A percentile compares a stretch with the other conserved stretches of the same genome.
These are phyloP conservation scores for Eptatretus atami DNA, from an alignment of 2,797 vertebrate genomes.

Conservation along the genomic window DNA sequence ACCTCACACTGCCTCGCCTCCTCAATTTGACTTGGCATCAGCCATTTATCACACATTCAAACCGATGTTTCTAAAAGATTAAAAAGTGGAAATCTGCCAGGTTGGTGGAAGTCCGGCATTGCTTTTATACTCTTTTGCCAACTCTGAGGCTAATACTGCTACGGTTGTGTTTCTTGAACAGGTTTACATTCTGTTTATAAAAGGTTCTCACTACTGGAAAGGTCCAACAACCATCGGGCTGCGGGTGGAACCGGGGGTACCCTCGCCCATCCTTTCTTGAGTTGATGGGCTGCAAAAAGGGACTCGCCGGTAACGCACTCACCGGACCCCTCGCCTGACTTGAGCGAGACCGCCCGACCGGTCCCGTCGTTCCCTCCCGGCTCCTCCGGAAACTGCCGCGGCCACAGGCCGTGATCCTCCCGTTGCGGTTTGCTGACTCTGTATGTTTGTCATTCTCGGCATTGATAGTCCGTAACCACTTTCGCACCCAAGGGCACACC, in stretches of 20 bases:
- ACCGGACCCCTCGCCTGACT: no score
- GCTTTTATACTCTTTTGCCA: no score
- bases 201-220: constrained; percentile 97
- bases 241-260: constrained; percentile 69
- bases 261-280: constrained; percentile 84
- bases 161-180: constrained; percentile 11
- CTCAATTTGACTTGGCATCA: no score
- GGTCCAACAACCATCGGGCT: constrained; percentile 91
- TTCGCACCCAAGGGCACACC: constrained; percentile 94
- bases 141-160: no score
- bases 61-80: no score
- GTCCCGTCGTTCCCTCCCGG: neutral
- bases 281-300: constrained; percentile 86
- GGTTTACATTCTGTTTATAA: constrained; percentile 99
- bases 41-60: no score
- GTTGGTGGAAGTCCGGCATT: no score
- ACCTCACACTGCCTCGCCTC: no score
- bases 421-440: constrained; percentile 68
- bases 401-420: constrained; percentile 78
- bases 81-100: no score
- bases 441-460: constrained; percentile 52
- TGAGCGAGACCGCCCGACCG: neutral
- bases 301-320: constrained; percentile 9
- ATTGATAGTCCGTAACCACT: constrained; percentile 91
- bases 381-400: constrained; percentile 54